Percentiles rank a stretch among this genome's conserved stretches.
These are phyloP conservation scores for Leptestheria dahalacensis DNA, from an alignment of 1,140 invertebrate genomes.

Conservation along the genomic window DNA sequence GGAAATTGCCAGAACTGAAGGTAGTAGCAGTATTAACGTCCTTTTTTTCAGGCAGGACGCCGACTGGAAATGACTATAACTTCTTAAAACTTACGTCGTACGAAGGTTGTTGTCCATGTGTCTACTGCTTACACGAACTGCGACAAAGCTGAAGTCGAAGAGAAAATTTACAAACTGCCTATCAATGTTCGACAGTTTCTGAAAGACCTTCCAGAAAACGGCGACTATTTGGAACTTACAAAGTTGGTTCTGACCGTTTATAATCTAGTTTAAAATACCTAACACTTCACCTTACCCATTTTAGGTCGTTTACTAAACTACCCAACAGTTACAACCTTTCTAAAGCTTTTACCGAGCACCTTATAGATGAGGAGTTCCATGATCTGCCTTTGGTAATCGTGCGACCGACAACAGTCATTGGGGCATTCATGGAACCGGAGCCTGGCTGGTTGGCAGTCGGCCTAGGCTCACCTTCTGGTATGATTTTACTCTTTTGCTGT, in stretches of 20 bases:
- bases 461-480: no score
- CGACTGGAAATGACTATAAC: no score
- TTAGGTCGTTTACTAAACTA: no score
- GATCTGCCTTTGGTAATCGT: constrained; percentile 45
- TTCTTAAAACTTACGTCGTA: not conserved
- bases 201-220: not conserved
- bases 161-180: constrained; percentile 7
- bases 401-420: constrained; percentile 61
- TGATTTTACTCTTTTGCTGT: no score
- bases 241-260: not conserved
- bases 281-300: no score
- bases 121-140: constrained; percentile 1
- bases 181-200: not conserved
- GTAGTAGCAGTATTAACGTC: no score
- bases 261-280: constrained; percentile 24
- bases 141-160: not conserved
- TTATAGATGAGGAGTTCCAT: constrained; percentile 42
- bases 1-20: not conserved
- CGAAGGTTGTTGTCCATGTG: no score
- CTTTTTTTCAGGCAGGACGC: no score
- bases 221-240: no score
- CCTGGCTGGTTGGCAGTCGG: constrained; percentile 96
- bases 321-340: constrained; percentile 62
- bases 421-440: constrained; percentile 77
- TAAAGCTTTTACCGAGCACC: constrained; percentile 50